phyloP scores from a whole-genome alignment of 2,888 invertebrate genomes.

The Sphinx pinastri region DNA sequence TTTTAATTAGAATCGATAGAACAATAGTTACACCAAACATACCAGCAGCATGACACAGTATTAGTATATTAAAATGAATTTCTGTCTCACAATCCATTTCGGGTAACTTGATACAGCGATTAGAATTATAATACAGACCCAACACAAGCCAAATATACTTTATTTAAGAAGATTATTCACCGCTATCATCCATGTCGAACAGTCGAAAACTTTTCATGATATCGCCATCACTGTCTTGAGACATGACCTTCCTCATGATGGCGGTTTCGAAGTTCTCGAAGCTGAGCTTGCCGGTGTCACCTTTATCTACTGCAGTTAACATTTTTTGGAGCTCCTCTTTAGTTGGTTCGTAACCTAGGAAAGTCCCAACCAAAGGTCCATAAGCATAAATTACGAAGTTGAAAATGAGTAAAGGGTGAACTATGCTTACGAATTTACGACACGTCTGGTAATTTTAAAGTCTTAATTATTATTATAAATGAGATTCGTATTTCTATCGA shows the following conservation, averaged over 20 bases:
- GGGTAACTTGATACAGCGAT: too few relatives aligned
- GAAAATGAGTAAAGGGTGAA: too few relatives aligned
- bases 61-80: too few relatives aligned
- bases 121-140: too few relatives aligned
- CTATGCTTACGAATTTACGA: too few relatives aligned
- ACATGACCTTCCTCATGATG: slow-evolving; percentile 77
- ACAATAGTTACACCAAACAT: too few relatives aligned
- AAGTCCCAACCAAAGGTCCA: slow-evolving; percentile 6
- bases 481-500: too few relatives aligned
- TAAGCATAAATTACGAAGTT: background rate
- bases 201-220: slow-evolving; percentile 79
- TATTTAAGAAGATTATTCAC: slow-evolving; percentile 41
- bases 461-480: too few relatives aligned
- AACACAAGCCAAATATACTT: background rate
- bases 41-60: too few relatives aligned
- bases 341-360: slow-evolving; percentile 73
- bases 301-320: slow-evolving; percentile 73
- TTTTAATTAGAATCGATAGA: too few relatives aligned
- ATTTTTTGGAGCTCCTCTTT: slow-evolving; percentile 75
- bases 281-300: slow-evolving; percentile 68
- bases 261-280: slow-evolving; percentile 78
- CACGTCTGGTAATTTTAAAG: too few relatives aligned
- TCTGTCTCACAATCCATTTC: too few relatives aligned
- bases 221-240: slow-evolving; percentile 69
- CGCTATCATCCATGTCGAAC: slow-evolving; percentile 71